These are phyloP conservation scores for Neodiprion virginianus DNA, from an alignment of 1,140 invertebrate genomes.

Conservation along the genomic window DNA sequence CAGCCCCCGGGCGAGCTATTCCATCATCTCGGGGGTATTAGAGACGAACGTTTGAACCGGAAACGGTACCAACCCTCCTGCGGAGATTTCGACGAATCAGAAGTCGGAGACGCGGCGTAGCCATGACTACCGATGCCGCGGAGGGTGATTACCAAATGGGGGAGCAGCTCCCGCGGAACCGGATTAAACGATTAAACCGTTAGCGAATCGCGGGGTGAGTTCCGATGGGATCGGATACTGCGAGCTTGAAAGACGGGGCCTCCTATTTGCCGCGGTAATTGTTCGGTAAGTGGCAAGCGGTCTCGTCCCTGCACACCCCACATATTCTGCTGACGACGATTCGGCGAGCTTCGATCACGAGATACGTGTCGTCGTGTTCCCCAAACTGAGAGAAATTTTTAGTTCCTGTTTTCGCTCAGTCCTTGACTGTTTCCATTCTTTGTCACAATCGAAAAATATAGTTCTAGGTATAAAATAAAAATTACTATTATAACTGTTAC, in stretches of 20 bases:
- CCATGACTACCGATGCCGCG: background rate
- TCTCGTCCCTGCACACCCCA: too few species aligned
- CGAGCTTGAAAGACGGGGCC: background rate
- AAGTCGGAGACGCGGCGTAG: background rate
- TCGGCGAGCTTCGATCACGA: too few species aligned
- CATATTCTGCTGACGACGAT: too few species aligned
- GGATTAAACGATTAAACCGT: background rate
- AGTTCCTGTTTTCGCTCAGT: too few species aligned
- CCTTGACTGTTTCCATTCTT: too few species aligned
- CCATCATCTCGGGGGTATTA: background rate
- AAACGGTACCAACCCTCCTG: background rate
- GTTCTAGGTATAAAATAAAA: too few species aligned
- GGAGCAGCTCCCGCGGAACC: background rate
- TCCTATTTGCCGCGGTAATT: constrained; percentile 4
- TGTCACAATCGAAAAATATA: too few species aligned
- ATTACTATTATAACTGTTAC: too few species aligned
- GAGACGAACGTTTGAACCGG: background rate
- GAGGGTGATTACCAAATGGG: background rate
- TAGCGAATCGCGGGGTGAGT: too few species aligned
- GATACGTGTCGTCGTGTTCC: too few species aligned
- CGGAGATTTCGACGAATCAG: background rate
- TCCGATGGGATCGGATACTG: too few species aligned
- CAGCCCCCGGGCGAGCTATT: constrained; percentile 6
- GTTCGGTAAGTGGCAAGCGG: background rate
- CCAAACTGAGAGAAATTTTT: too few species aligned